Evolutionary conservation across 2,113 vertebrate genomes (phyloP), one percentile per base, ranked within the genome.

Genomic region (Sphaerodactylus townsendi): DNA sequence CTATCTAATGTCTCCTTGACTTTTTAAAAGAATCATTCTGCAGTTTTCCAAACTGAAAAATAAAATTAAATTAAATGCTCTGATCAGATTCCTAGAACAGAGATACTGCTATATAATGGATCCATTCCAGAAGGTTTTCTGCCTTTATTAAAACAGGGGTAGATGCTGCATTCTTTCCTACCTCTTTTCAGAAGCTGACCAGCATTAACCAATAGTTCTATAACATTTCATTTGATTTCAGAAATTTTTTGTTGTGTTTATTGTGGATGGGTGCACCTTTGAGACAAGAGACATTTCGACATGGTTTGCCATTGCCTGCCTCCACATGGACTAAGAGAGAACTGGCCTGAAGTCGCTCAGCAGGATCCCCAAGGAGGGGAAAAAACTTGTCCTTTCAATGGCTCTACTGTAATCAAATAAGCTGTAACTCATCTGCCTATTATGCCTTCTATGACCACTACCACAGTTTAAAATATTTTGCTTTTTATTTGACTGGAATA

Each of bases 11-110:
- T 3, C 84, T 91, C 71, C n/a, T 73, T 50, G 82, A 23, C 59
- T 66, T 59, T 46, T 23, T 86, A 79, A 50, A 50, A 72, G 41
- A 39, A 33, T 72, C 44, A 88, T 53, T 83, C 72, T 19, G 68
- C 0, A 23, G 37, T 79, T 87, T 77, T 70, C 30, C 62, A 11
- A 86, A 81, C 39, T 85, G 91, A 81, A 50, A 84, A 85, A 85
- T 25, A 41, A 44, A 9, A 44, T 44, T 14, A 78, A 13, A 10
- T 10, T 83, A 1, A 46, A 50, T 37, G 33, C 80, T 89, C 85
- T 78, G 64, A 74, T 2, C 13, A 5, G 79, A 5, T 71, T 85
- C 37, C 82, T 84, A 73, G 10, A 39, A 62, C n/a, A 56, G 15
- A 19, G 9, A 6, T 28, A 79, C 74, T 85, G 70, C 44, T 64